Base-by-base conservation (phyloP, 53 echinoderm and acorn worm genomes). In the Henricia sp. region DNA sequence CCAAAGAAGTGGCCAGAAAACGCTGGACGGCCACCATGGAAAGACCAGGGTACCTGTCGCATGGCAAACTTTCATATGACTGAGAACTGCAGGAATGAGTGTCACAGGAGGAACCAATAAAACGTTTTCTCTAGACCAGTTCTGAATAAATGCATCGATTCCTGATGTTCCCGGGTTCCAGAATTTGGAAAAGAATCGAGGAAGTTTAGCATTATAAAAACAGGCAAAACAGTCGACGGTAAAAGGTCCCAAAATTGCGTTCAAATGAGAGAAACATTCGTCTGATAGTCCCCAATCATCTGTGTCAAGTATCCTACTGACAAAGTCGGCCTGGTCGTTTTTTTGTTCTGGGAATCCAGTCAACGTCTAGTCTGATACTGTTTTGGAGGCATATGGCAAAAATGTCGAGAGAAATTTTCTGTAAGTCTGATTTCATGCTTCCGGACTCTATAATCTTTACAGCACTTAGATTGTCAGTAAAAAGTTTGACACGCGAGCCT, bases 301-400 rank as follows among this genome's bases (percentile, higher is more conserved):
- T 48, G 50, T 24, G 12, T 85, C 85, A 10, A 74, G 16, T 10
- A 69, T 41, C n/a, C 50, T 70, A 37, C 85, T 85, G 6, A 85
- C 27, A 27, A 40, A 84, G 50, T 85, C 73, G 24, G 85, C 74
- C 48, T 85, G 71, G 13, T 73, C 60, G 58, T n/a, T 73, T 85
- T 25, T 37, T 21, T 10, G 50, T 17, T 34, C 74, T 30, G 3
- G 85, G 74, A 30, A 85, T 64, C 85, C 73, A 85, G 3, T 85
- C 51, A 11, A 74, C 75, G 2, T 58, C 40, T 1, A 75, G 40
- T 1, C 2, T 10, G 27, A 75, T 13, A 10, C 19, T 2, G 0
- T 54, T 13, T 1, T 17, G 37, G 0, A 57, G 3, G 19, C 75
- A 86, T 26, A 65, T 8, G 2, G 26, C 27, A 24, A 75, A 74